Percentiles rank a stretch among this genome's conserved stretches.
These are phyloP conservation scores for Rhadinocentrus ornatus DNA, from an alignment of 2,797 vertebrate species.

Conservation along the genomic window DNA sequence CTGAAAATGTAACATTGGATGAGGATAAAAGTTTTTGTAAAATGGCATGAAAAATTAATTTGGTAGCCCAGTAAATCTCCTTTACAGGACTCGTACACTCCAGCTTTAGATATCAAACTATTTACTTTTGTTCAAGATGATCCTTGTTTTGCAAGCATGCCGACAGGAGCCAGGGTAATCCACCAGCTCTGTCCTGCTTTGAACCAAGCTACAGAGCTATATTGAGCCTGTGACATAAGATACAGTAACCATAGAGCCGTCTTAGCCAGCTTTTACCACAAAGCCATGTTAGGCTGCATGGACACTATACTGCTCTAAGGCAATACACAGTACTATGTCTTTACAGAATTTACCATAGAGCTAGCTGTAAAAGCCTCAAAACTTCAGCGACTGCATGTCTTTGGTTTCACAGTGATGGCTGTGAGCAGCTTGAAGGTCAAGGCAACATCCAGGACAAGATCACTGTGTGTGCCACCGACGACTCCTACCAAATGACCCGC, in stretches of 20 bases:
- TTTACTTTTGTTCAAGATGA: slow-evolving; percentile 47
- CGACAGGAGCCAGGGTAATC: slow-evolving; percentile 52
- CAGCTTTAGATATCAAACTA: slow-evolving; percentile 30
- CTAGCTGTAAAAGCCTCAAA: slow-evolving; percentile 13
- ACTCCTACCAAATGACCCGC: slow-evolving; percentile 84
- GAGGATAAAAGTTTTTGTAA: neutral
- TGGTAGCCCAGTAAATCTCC: slow-evolving; percentile 19
- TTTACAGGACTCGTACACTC: slow-evolving; percentile 13
- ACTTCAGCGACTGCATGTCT: slow-evolving; percentile 14
- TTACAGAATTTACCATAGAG: slow-evolving; percentile 14
- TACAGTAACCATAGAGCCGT: slow-evolving; percentile 53
- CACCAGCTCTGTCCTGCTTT: slow-evolving; percentile 49
- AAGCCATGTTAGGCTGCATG: slow-evolving; percentile 38
- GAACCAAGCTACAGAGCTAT: slow-evolving; percentile 56
- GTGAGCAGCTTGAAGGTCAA: slow-evolving; percentile 84
- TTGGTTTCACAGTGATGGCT: slow-evolving; percentile 75
- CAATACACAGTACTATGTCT: slow-evolving; percentile 23
- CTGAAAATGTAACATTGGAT: slow-evolving; percentile 16
- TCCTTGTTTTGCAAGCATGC: slow-evolving; percentile 53
- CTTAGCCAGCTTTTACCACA: slow-evolving; percentile 44
- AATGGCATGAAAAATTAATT: neutral
- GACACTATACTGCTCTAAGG: slow-evolving; percentile 17
- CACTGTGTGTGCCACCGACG: slow-evolving; percentile 87
- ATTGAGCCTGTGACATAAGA: slow-evolving; percentile 66
- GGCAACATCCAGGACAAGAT: slow-evolving; percentile 90